phyloP scores from a whole-genome alignment of 2,797 vertebrate species.

The Spheniscus humboldti region DNA sequence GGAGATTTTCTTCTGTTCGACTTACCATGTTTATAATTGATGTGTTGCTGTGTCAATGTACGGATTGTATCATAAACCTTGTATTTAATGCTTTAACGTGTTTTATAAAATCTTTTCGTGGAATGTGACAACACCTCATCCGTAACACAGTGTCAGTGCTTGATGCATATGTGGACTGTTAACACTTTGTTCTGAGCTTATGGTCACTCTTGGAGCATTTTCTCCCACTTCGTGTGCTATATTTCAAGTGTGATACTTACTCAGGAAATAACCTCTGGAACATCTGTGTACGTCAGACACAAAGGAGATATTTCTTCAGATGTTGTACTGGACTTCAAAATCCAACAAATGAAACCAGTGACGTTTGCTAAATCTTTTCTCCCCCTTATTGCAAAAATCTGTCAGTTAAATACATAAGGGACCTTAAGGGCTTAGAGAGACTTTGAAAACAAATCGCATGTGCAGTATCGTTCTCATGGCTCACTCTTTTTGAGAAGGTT shows the following conservation, averaged over 20 bases:
- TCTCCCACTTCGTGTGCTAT: conserved; percentile 26
- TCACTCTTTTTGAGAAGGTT: conserved; percentile 81
- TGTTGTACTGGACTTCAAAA: conserved; percentile 54
- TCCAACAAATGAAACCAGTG: conserved; percentile 33
- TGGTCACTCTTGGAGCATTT: conserved; percentile 43
- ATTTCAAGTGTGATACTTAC: conserved; percentile 43
- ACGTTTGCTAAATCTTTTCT: conserved; percentile 40
- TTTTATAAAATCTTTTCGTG: conserved; percentile 29
- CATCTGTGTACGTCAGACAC: background rate
- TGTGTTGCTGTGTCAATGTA: conserved; percentile 42
- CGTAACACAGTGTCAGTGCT: background rate
- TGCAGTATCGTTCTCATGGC: conserved; percentile 73
- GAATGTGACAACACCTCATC: background rate
- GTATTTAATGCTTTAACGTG: conserved; percentile 41
- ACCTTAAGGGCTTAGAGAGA: conserved; percentile 64
- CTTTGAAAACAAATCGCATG: conserved; percentile 57
- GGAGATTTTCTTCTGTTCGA: conserved; percentile 5
- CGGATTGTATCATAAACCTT: conserved; percentile 62
- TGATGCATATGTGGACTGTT: conserved; percentile 33
- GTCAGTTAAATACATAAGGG: conserved; percentile 46
- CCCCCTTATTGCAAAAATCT: conserved; percentile 49
- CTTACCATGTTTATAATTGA: conserved; percentile 7
- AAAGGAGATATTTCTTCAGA: conserved; percentile 62
- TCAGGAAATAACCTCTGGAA: conserved; percentile 60
- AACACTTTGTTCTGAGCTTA: conserved; percentile 29